Evolutionary conservation across 2,113 vertebrate species (phyloP), one percentile per base, ranked within the genome.

Genomic region (Triplophysa dalaica): DNA sequence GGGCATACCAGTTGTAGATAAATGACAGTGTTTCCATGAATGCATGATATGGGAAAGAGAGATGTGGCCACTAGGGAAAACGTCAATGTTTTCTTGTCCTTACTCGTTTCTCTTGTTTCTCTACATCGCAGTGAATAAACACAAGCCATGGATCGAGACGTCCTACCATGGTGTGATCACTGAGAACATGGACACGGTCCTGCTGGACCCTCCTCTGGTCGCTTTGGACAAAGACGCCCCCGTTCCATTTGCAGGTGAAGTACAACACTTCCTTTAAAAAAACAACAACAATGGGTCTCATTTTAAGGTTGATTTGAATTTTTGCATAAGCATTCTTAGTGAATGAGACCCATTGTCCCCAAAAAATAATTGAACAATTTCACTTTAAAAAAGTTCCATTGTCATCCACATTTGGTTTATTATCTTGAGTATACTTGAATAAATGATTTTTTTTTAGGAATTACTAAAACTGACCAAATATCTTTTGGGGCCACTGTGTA

Each of bases 111-210:
- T 50, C 6, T 63, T 17, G 21, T 43, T 12, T 67, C 19, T 73
- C 38, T 81, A n/a, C 60, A 21, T 87, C 79, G 62, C 83, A 99
- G 98, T 98, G 75, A 99, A 99, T 90, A 99, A 98, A 86, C 98
- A 99, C 91, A 99, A 99, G 77, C 98, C 98, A 3, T 99, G 98
- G 98, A 98, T 99, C 58, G 98, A 99, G 91, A 96, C 96, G 0
- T 98, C 97, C 0, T 99, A 99, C 86, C 98, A 99, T 8, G 98
- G 98, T 69, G 94, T 99, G 86, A 94, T 99, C 87, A 97, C 95
- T 0, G 98, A 99, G 90, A 99, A 98, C 90, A 95, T 95, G 9
- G 95, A 97, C 86, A 97, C 94, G 0, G 96, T 99, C 67, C 94
- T 98, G 87, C 88, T 99, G 92, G 98, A 99, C 86, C 98, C 97